Evolutionary conservation across 2,113 vertebrate species (phyloP).

Genomic region (Leucopsar rothschildi): DNA sequence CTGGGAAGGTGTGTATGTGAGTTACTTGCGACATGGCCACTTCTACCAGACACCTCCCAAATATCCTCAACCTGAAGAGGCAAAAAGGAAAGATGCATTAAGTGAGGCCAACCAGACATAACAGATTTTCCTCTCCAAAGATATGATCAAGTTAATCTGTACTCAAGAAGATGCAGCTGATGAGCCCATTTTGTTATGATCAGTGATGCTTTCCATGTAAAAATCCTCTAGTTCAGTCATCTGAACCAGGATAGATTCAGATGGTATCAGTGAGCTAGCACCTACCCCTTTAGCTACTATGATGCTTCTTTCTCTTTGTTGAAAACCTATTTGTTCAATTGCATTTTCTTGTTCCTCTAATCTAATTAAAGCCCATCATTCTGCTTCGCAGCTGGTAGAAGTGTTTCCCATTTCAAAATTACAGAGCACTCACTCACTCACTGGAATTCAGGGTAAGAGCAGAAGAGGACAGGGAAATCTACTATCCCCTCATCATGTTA

Average conservation of each 20-base stretch:
- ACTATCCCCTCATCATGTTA: not conserved
- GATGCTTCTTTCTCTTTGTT: not conserved
- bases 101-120: not conserved
- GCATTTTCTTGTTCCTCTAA: constrained; percentile 19
- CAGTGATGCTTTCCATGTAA: not conserved
- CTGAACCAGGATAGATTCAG: not conserved
- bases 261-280: not conserved
- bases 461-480: not conserved
- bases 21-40: constrained; percentile 71
- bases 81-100: constrained; percentile 26
- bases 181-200: not conserved
- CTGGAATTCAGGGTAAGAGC: not conserved
- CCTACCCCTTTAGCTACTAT: not conserved
- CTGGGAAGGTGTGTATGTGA: constrained; percentile 4
- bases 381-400: constrained; percentile 13
- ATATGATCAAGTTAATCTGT: not conserved
- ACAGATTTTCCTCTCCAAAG: not conserved
- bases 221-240: not conserved
- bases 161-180: not conserved
- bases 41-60: not conserved
- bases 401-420: not conserved
- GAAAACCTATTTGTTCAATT: constrained; percentile 19
- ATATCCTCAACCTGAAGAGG: constrained; percentile 54
- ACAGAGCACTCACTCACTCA: not conserved
- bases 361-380: not conserved